Conservation (phyloP, 2,888 invertebrate species). For the Macrosiphum euphorbiae region DNA sequence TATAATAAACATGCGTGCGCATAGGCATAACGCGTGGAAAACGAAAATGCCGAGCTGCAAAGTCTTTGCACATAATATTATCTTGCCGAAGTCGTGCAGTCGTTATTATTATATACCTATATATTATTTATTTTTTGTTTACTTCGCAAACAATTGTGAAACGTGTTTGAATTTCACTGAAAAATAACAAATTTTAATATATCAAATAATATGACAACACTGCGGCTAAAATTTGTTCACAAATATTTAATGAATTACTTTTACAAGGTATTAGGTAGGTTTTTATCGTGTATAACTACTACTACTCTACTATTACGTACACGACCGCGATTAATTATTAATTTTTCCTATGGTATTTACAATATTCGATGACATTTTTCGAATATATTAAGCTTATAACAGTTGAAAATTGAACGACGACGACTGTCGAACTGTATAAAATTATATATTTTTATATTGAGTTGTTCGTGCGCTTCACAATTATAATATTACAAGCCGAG, state of each 20-base stretch:
- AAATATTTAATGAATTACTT: background rate
- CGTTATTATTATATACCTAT: background rate
- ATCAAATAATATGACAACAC: background rate
- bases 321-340: background rate
- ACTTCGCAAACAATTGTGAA: background rate
- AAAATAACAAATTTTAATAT: background rate
- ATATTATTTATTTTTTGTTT: background rate
- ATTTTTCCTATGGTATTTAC: background rate
- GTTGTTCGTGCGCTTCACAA: background rate
- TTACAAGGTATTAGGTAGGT: background rate
- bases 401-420: background rate
- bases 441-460: background rate
- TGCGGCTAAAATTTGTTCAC: background rate
- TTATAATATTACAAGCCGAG: background rate
- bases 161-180: background rate
- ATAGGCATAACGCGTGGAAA: background rate
- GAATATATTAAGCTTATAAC: background rate
- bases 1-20: background rate
- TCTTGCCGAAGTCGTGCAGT: background rate
- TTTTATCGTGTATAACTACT: background rate
- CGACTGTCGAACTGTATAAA: no score
- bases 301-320: background rate
- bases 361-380: background rate
- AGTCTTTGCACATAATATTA: background rate
- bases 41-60: background rate